phyloP scores from a whole-genome alignment of 2,888 invertebrate genomes.

The Maniola hyperantus region DNA sequence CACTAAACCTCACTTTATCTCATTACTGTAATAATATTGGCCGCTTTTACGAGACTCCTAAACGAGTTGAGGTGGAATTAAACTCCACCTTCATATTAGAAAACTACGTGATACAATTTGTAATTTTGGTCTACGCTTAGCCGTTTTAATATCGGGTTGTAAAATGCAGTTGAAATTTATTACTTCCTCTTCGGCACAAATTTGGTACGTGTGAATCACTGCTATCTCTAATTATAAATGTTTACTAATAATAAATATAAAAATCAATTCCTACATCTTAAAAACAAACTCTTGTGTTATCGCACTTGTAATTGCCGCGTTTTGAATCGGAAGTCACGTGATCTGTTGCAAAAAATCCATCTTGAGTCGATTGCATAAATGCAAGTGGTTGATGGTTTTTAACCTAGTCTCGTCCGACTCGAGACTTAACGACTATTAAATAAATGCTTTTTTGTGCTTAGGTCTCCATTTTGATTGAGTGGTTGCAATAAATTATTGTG shows the following conservation, averaged over 20 bases:
- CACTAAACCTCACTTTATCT: constrained; percentile 35
- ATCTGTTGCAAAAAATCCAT: no score
- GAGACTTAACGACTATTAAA: no score
- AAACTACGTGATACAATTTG: constrained; percentile 23
- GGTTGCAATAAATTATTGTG: no score
- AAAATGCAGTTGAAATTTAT: constrained; percentile 23
- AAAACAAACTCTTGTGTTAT: no score
- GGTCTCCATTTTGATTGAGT: no score
- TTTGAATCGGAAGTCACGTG: no score
- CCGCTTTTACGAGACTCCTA: constrained; percentile 29
- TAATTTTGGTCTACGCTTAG: constrained; percentile 21
- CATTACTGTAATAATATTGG: constrained; percentile 41
- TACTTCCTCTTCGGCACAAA: constrained; percentile 18
- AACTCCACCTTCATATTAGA: constrained; percentile 36
- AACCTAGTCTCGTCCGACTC: no score
- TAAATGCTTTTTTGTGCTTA: no score
- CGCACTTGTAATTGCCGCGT: no score
- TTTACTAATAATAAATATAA: not conserved
- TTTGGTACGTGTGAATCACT: constrained; percentile 10
- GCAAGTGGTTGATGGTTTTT: no score
- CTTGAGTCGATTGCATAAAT: no score
- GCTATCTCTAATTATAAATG: not conserved
- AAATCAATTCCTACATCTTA: not conserved
- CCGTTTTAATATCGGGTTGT: constrained; percentile 17
- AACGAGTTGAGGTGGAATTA: constrained; percentile 27